Conservation (phyloP, 2,113 vertebrate genomes). For the Alectura lathami region DNA sequence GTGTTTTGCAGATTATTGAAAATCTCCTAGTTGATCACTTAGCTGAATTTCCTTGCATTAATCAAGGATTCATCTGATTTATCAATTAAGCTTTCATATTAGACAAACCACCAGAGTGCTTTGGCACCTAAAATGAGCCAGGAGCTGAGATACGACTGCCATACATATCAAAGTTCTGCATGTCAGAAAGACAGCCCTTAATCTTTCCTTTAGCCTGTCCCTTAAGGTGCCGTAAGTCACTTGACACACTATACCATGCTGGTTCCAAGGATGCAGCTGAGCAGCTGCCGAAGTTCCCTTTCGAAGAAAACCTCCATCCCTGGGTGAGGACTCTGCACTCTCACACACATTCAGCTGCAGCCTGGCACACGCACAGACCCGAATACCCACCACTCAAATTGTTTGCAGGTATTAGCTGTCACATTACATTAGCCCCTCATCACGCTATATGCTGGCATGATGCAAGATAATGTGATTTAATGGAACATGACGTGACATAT, state of each 20-base stretch:
- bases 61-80: neutral
- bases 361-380: neutral
- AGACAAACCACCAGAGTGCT: neutral
- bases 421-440: constrained; percentile 48
- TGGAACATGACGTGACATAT: constrained; percentile 61
- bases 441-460: constrained; percentile 42
- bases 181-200: neutral
- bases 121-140: neutral
- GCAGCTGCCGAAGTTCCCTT: neutral
- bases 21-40: neutral
- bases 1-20: constrained; percentile 43
- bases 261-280: neutral
- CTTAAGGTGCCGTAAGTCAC: neutral
- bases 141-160: neutral
- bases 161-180: neutral
- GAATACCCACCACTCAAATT: constrained; percentile 47
- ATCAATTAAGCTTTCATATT: neutral
- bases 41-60: neutral
- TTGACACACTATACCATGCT: neutral
- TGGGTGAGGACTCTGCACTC: neutral
- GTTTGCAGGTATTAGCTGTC: constrained; percentile 68
- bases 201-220: neutral
- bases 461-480: constrained; percentile 69
- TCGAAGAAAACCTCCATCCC: neutral
- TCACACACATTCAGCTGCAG: neutral